These are phyloP conservation scores for Channa argus DNA, from an alignment of 2,113 vertebrate species.

Conservation along the genomic window DNA sequence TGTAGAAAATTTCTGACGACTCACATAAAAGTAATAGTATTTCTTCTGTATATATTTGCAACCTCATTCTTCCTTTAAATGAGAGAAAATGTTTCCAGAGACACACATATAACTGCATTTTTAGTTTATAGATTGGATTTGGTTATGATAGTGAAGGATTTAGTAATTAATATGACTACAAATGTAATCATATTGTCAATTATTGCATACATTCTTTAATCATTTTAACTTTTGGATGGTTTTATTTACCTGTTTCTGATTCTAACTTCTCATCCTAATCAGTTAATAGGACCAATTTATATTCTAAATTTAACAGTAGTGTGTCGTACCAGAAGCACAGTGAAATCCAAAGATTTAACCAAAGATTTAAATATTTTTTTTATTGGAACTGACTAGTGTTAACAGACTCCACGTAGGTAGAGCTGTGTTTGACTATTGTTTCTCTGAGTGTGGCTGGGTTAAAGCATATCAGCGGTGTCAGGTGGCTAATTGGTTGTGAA, in stretches of 20 bases:
- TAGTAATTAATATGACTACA: neutral
- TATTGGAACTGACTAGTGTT: neutral
- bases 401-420: slow-evolving; percentile 4
- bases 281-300: too few relatives aligned
- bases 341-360: too few relatives aligned
- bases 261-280: too few relatives aligned
- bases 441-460: slow-evolving; percentile 37
- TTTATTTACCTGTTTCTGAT: too few relatives aligned
- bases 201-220: neutral
- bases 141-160: neutral
- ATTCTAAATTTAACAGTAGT: too few relatives aligned
- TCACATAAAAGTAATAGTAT: neutral
- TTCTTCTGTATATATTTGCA: slow-evolving; percentile 8
- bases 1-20: slow-evolving; percentile 16
- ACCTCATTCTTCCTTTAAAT: neutral
- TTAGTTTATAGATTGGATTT: neutral
- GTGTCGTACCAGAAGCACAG: too few relatives aligned
- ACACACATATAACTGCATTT: neutral
- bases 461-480: slow-evolving; percentile 56
- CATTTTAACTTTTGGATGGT: neutral
- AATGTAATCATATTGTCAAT: neutral
- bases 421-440: neutral
- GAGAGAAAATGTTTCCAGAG: neutral
- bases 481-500: slow-evolving; percentile 54
- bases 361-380: too few relatives aligned